Evolutionary conservation across 2,113 vertebrate genomes (phyloP), one percentile per base, ranked within the genome.

Genomic region (Diphyllodes magnificus): DNA sequence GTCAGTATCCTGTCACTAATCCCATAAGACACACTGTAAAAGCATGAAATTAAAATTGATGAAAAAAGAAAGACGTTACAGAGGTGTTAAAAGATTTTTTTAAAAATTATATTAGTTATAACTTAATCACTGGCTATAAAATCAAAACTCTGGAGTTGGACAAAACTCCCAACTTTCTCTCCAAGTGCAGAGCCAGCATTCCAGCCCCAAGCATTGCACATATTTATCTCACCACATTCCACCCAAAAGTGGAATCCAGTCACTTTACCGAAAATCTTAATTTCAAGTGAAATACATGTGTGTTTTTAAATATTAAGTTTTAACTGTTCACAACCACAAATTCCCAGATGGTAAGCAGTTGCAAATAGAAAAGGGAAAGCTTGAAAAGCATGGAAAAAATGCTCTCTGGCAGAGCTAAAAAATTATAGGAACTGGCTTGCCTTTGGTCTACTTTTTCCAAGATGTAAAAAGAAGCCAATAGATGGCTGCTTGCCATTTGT

Each of bases 291-390:
- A 95, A 72, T 79, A 69, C 44, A 84, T 44, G 27, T 75, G 35
- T 86, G 86, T 86, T 90, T 95, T 92, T 65, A 92, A 65, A 96
- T 87, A 93, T 61, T 91, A 96, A 95, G 60, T 90, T 92, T 91
- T 96, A 90, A 96, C 81, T 54, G 47, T 96, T 92, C 71, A 54
- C 60, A 86, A 63, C 94, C 94, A 76, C 90, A 86, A 82, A 96
- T 90, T 88, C 93, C 89, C 89, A 90, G 61, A 90, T 73, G 93
- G 66, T 54, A 66, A 10, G 50, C 27, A 80, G 86, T 92, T 61
- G 51, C 59, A 53, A 73, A 88, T 31, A 69, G 78, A 87, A 57
- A 50, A 56, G 27, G 86, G 47, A 73, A 81, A 86, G 40, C 53
- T 78, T 80, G 78, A 51, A 90, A 80, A 77, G 87, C 91, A 72